A percentile compares a stretch with the other conserved stretches of the same genome.
Evolutionary conservation across 2,888 invertebrate species (phyloP).

Genomic region (Agrochola litura): DNA sequence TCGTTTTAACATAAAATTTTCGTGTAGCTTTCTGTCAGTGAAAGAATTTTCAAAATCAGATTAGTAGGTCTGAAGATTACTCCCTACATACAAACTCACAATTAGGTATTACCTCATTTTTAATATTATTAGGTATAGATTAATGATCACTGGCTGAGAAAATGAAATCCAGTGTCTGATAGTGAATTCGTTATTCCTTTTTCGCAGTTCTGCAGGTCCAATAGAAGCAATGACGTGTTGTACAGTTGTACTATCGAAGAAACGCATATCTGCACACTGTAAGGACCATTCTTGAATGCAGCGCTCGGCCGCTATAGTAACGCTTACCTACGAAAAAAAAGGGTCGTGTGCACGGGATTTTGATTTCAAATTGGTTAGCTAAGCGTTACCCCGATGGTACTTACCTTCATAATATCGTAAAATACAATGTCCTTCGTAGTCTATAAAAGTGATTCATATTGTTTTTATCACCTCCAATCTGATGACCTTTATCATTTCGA

Average conservation of each 20-base stretch:
- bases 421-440: neutral
- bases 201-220: neutral
- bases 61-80: neutral
- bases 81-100: neutral
- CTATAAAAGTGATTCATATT: slow-evolving; percentile 18
- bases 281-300: too few relatives aligned
- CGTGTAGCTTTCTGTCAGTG: neutral
- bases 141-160: neutral
- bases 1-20: neutral
- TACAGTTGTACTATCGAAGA: too few relatives aligned
- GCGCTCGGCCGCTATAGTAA: too few relatives aligned
- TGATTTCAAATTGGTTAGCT: too few relatives aligned
- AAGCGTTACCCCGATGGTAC: too few relatives aligned
- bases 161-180: neutral
- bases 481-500: slow-evolving; percentile 16
- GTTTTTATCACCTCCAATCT: slow-evolving; percentile 22
- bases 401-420: neutral
- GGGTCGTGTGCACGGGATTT: too few relatives aligned
- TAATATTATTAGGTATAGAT: neutral
- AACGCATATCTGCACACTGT: too few relatives aligned
- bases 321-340: too few relatives aligned
- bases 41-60: neutral
- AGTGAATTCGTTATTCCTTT: neutral
- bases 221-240: neutral
- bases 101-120: neutral